A percentile compares a stretch with the other conserved stretches of the same genome.
phyloP scores from a whole-genome alignment of 2,888 invertebrate species.

The Dioctria linearis region DNA sequence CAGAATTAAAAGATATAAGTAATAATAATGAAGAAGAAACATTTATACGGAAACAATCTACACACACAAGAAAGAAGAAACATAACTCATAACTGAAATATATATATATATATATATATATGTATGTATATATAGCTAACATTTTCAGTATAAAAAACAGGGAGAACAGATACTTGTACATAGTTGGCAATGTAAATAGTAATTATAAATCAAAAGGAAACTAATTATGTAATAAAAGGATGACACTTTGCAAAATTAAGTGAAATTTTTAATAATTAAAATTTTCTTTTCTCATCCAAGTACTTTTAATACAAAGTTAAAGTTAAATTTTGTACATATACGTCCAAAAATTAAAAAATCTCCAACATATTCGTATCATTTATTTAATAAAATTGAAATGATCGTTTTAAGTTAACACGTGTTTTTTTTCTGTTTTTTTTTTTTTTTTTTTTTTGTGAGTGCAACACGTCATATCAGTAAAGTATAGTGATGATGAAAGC shows the following conservation, averaged over 20 bases:
- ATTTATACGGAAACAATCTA: slow-evolving; percentile 3
- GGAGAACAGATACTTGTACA: background rate
- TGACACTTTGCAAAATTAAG: slow-evolving; percentile 35
- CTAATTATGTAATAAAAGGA: background rate
- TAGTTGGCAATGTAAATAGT: slow-evolving; percentile 12
- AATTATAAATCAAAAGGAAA: background rate
- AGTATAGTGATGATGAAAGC: no score
- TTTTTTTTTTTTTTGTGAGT: no score
- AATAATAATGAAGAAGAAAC: background rate
- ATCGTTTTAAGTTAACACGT: no score
- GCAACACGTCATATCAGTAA: no score
- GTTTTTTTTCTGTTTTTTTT: no score
- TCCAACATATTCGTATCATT: no score
- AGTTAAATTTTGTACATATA: no score
- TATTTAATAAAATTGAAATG: no score
- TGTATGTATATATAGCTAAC: background rate
- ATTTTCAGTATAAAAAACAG: background rate
- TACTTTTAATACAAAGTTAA: no score
- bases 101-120: background rate
- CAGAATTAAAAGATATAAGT: background rate
- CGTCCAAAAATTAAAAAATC: no score
- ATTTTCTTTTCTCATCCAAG: no score
- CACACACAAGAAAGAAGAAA: background rate
- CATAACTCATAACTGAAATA: background rate
- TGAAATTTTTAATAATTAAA: slow-evolving; percentile 8